Percentiles rank a stretch among this genome's conserved stretches.
phyloP scores from a whole-genome alignment of 30 jellyfish, hydroid and myxozoan genomes.

The Clytia hemisphaerica region DNA sequence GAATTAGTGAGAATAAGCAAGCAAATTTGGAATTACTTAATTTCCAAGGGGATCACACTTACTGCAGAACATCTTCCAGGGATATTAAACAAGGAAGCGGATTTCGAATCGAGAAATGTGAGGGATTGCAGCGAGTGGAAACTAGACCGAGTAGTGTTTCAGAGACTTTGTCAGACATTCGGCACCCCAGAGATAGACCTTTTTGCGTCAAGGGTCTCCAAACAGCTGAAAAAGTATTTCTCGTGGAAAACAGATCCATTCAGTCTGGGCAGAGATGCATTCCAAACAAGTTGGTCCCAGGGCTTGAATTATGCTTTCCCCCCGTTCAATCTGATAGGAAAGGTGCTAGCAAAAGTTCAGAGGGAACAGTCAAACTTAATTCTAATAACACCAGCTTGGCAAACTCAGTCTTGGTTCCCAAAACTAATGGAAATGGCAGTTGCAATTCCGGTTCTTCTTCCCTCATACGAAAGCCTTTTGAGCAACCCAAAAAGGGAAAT shows the following conservation, averaged over 20 bases:
- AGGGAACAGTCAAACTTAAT: constrained; percentile 4
- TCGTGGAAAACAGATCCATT: constrained; percentile 33
- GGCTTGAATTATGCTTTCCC: constrained; percentile 36
- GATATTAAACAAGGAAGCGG: constrained; percentile 14
- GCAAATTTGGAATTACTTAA: constrained; percentile 21
- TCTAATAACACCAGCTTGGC: constrained; percentile 35
- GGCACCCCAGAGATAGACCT: constrained; percentile 30
- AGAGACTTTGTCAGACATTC: constrained; percentile 8
- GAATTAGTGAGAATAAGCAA: constrained; percentile 10
- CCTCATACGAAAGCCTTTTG: background rate
- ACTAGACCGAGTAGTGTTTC: constrained; percentile 18
- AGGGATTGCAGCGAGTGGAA: constrained; percentile 39
- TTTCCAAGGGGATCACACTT: constrained; percentile 33
- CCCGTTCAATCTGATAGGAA: constrained; percentile 13
- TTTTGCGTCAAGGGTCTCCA: constrained; percentile 38
- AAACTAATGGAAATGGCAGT: constrained; percentile 6
- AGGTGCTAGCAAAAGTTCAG: constrained; percentile 2
- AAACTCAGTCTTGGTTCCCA: constrained; percentile 23
- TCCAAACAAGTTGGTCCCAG: constrained; percentile 16
- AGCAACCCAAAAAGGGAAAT: background rate
- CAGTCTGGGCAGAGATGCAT: constrained; percentile 31
- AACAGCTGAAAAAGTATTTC: constrained; percentile 23
- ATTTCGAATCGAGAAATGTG: constrained; percentile 21
- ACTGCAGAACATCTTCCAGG: constrained; percentile 35
- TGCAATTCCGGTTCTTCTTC: constrained; percentile 12